phyloP scores from a whole-genome alignment of 92 coral and sea anemone genomes.

The Virgularia gustaviana region DNA sequence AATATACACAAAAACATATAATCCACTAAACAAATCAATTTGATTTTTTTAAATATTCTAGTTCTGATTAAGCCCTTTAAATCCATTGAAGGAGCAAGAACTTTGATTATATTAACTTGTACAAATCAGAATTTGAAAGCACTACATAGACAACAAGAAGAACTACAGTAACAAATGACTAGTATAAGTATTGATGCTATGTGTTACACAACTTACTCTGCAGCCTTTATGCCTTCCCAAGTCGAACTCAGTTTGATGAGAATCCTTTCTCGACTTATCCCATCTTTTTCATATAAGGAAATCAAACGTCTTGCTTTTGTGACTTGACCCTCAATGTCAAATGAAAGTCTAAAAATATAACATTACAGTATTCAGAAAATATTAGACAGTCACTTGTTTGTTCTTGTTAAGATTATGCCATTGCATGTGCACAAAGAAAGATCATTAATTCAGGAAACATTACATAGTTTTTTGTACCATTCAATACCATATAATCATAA shows the following conservation, averaged over 20 bases:
- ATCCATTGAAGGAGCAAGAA: no score
- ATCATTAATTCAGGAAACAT: neutral
- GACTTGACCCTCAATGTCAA: slow-evolving; percentile 80
- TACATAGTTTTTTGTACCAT: no score
- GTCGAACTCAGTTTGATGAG: slow-evolving; percentile 96
- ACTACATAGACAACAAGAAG: neutral
- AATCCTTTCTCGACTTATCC: slow-evolving; percentile 80
- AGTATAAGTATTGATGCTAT: neutral
- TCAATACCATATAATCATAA: no score
- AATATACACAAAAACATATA: no score
- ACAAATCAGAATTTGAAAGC: no score
- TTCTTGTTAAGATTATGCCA: no score
- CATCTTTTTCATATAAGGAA: slow-evolving; percentile 68
- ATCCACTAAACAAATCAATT: no score
- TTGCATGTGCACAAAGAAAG: neutral
- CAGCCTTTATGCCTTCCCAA: slow-evolving; percentile 97
- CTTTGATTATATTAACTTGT: no score
- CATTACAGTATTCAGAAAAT: neutral
- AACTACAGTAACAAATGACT: neutral
- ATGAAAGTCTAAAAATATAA: slow-evolving; percentile 64
- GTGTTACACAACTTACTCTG: slow-evolving; percentile 83
- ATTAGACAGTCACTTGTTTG: no score
- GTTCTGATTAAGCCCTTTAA: no score
- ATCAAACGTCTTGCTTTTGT: slow-evolving; percentile 82
- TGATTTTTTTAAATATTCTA: no score